phyloP scores from a whole-genome alignment of 2,888 invertebrate species.

The Platycheirus rosarum region DNA sequence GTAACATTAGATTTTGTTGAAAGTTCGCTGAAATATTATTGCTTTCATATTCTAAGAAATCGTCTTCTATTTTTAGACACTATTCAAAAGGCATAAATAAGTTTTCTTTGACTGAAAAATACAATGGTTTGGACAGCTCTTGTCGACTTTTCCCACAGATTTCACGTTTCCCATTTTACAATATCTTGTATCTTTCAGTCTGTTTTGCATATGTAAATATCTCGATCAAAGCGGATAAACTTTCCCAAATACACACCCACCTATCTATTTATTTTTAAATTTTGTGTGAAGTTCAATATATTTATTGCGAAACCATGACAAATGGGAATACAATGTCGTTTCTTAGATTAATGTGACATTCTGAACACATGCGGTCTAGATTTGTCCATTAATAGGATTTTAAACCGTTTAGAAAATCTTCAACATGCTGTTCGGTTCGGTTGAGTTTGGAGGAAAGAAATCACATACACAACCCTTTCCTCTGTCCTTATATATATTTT shows the following conservation, averaged over 20 bases:
- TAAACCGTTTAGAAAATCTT: slow-evolving; percentile 68
- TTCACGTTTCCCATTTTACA: neutral
- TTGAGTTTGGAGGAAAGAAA: slow-evolving; percentile 37
- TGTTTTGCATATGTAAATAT: neutral
- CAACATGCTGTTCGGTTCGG: slow-evolving; percentile 27
- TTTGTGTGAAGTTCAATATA: slow-evolving; percentile 58
- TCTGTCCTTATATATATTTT: slow-evolving; percentile 53
- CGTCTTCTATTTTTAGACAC: too few relatives aligned
- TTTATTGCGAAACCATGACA: slow-evolving; percentile 71
- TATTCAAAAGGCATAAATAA: too few relatives aligned
- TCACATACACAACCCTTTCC: slow-evolving; percentile 51
- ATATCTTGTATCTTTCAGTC: neutral
- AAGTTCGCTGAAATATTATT: too few relatives aligned
- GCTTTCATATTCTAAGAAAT: too few relatives aligned
- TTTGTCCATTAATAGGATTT: slow-evolving; percentile 72
- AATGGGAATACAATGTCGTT: slow-evolving; percentile 72
- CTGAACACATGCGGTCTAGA: slow-evolving; percentile 70
- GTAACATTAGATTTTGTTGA: neutral
- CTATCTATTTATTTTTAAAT: neutral
- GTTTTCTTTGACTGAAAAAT: too few relatives aligned
- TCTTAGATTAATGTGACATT: slow-evolving; percentile 74
- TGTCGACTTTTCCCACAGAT: neutral
- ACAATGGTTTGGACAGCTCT: neutral
- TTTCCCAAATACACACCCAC: slow-evolving; percentile 11
- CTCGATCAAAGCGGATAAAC: neutral